Base-by-base conservation (phyloP, 2,888 invertebrate genomes). In the Chrysotoxum bicinctum region DNA sequence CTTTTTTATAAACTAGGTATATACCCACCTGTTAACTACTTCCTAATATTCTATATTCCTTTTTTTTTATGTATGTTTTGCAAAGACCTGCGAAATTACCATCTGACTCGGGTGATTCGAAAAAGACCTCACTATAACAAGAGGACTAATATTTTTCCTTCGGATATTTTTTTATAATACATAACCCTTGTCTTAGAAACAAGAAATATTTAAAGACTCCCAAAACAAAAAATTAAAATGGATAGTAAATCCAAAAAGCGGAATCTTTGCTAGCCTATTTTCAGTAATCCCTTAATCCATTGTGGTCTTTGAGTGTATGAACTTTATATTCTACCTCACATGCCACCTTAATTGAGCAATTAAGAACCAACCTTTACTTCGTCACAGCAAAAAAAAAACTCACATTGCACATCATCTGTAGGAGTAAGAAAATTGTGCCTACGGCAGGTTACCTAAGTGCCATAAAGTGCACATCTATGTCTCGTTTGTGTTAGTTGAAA, bases 401-500 rank as follows among this genome's bases (percentile, higher is more conserved):
- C 43, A 19, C 35, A 45, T 45, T 30, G 32, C 48, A 19, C 48
- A 35, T 14, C 19, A 7, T 12, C 12, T 12, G 6, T 35, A 8
- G 32, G 8, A n/a, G n/a, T 4, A 16, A 52, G 26, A 45, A 12
- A 45, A 45, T 12, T 62, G 16, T 14, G 75, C 62, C 80, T 72
- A 43, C 5, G 35, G 52, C 35, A 26, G 12, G 40, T n/a, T 37
- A 23, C 52, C 50, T 66, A 73, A 82, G 64, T 68, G 66, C 76
- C 52, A 72, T 76, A 52, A 76, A 76, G 72, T 72, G 60, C 76
- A 75, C 64, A 64, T 70, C 75, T 75, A 26, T 48, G 48, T 64
- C 64, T 81, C 56, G 69, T 75, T 70, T 69, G 69, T 69, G 69
- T 75, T 64, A 72, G 60, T 26, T n/a, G n/a, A 60, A 45, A 35